Evolutionary conservation across 2,113 vertebrate genomes (phyloP).

Genomic region (Ammospiza nelsoni): DNA sequence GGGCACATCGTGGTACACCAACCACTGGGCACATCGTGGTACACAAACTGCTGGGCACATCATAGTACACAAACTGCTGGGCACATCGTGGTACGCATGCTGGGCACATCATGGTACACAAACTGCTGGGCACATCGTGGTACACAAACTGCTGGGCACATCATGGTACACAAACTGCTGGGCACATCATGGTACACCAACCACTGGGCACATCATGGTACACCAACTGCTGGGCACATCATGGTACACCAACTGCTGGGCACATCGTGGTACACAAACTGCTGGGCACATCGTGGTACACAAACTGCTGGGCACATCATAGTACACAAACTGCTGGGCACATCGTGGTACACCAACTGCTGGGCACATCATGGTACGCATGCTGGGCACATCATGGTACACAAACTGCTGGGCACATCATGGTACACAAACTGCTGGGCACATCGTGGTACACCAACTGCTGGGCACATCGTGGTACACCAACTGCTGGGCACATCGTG

Average conservation of each 20-base stretch:
- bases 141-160: no score
- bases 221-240: not conserved
- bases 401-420: not conserved
- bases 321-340: not conserved
- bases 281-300: not conserved
- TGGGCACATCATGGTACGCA: not conserved
- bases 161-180: no score
- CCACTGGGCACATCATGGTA: no score
- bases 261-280: not conserved
- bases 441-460: not conserved
- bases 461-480: not conserved
- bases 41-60: not conserved
- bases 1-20: no score
- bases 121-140: not conserved
- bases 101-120: no score
- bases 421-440: not conserved
- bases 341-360: not conserved
- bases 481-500: no score
- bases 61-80: not conserved
- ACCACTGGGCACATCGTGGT: not conserved
- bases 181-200: no score
- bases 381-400: not conserved
- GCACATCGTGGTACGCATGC: no score
- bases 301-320: not conserved
- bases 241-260: not conserved